These are phyloP conservation scores for Probosciger aterrimus DNA, from an alignment of 2,113 vertebrate species.

Conservation along the genomic window DNA sequence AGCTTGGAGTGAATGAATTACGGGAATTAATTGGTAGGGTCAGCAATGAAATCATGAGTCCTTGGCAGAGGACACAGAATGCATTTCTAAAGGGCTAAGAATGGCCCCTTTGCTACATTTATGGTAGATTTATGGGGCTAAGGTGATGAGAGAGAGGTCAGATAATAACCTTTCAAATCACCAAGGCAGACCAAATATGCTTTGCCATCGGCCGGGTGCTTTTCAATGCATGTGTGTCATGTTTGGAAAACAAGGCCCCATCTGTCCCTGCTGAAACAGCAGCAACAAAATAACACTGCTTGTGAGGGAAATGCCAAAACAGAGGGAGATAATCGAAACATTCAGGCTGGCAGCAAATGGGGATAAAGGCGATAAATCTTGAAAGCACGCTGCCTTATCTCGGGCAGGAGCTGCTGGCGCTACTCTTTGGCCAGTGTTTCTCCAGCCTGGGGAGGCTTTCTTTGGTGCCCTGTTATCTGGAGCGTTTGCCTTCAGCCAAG, in stretches of 20 bases:
- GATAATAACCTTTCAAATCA: slow-evolving; percentile 17
- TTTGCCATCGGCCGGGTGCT: neutral
- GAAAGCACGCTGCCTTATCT: neutral
- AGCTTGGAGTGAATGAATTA: neutral
- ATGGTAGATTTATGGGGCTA: neutral
- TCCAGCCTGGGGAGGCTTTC: neutral
- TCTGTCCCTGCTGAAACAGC: neutral
- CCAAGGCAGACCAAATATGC: slow-evolving; percentile 31
- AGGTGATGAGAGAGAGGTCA: slow-evolving; percentile 15
- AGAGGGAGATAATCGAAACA: slow-evolving; percentile 39
- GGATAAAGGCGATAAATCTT: slow-evolving; percentile 45
- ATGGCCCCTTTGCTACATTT: neutral
- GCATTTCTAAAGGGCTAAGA: neutral
- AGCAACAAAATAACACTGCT: slow-evolving; percentile 28
- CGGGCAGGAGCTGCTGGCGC: neutral
- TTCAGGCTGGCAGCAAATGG: slow-evolving; percentile 42
- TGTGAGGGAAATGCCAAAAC: slow-evolving; percentile 24
- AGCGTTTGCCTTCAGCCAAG: neutral
- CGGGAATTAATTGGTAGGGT: neutral
- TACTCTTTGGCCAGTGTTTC: neutral
- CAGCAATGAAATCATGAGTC: neutral
- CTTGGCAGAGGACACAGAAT: neutral
- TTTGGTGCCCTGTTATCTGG: neutral
- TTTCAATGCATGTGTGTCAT: neutral
- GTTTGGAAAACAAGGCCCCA: slow-evolving; percentile 23